Evolutionary conservation across 2,113 vertebrate genomes (phyloP).

Genomic region (Eretmochelys imbricata): DNA sequence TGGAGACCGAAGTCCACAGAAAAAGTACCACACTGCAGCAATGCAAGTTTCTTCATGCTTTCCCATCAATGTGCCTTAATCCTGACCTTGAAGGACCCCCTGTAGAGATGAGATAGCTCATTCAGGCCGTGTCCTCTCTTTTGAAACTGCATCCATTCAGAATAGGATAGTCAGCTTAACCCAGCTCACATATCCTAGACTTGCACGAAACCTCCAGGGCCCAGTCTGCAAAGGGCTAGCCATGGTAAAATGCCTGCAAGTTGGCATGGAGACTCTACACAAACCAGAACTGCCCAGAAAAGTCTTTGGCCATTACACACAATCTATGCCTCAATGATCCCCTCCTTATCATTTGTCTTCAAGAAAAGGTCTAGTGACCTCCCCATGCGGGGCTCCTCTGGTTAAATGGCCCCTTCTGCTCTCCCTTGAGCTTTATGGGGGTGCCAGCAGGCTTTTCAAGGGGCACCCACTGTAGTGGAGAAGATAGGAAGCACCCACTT

Average conservation of each 20-base stretch:
- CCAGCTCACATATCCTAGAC: neutral
- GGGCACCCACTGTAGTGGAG: neutral
- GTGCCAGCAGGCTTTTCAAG: neutral
- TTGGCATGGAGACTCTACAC: neutral
- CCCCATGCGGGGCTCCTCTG: neutral
- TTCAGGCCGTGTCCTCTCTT: neutral
- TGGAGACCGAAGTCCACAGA: neutral
- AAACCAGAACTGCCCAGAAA: neutral
- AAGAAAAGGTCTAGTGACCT: neutral
- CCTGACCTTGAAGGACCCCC: neutral
- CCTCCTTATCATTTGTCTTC: neutral
- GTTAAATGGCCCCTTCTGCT: neutral
- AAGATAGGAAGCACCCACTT: neutral
- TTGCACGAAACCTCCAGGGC: neutral
- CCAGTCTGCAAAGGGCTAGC: neutral
- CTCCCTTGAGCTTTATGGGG: neutral
- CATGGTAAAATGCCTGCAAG: neutral
- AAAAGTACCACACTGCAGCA: neutral
- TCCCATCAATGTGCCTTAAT: neutral
- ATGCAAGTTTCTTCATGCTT: neutral
- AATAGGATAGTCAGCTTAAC: neutral
- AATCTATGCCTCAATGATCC: neutral
- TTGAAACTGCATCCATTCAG: neutral
- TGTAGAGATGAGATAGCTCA: neutral
- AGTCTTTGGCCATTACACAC: neutral